Base-by-base conservation (phyloP, 1,140 invertebrate species). In the Ctenoplectra terminalis region DNA sequence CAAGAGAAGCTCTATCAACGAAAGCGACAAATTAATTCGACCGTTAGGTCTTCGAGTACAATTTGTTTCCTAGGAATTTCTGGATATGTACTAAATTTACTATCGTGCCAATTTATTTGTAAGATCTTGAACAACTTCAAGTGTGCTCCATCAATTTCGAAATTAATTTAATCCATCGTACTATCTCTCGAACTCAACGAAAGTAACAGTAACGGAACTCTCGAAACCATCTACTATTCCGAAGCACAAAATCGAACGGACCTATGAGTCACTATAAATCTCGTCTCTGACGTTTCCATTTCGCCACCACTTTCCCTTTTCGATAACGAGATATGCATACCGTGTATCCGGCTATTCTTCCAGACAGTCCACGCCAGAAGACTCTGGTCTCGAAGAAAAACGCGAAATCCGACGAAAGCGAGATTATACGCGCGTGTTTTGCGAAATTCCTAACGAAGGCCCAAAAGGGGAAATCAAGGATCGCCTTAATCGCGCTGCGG, bases 371-470 rank as follows among this genome's bases (percentile, higher is more conserved):
- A 9, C 29, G 7, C 20, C 3, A 20, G 23, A 3, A 37, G 29
- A 8, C 37, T 52, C 34, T 15, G 31, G 23, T 64, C 34, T 5
- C 31, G 29, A 37, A 8, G n/a, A n/a, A 43, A 52, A 60, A 50
- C 56, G 7, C n/a, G 67, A 60, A 37, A 60, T 54, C 29, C 75
- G 60, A 15, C 67, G 29, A 34, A 31, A 52, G 31, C 46, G 54
- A 85, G 78, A 86, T 85, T 82, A 72, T 66, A 34, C 58, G 72
- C 50, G 58, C n/a, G 58, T 67, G 29, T 17, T 86, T 82, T 64
- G 69, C 69, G 84, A 83, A 80, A 83, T 87, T 84, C 73, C 71
- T 74, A 56, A 63, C 72, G 77, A 75, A 54, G 54, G 34, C 26
- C 69, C 82, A 80, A 87, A 85, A 60, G 29, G 40, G 75, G 63